Evolutionary conservation across 2,113 vertebrate species (phyloP).

Genomic region (Nothobranchius furzeri): DNA sequence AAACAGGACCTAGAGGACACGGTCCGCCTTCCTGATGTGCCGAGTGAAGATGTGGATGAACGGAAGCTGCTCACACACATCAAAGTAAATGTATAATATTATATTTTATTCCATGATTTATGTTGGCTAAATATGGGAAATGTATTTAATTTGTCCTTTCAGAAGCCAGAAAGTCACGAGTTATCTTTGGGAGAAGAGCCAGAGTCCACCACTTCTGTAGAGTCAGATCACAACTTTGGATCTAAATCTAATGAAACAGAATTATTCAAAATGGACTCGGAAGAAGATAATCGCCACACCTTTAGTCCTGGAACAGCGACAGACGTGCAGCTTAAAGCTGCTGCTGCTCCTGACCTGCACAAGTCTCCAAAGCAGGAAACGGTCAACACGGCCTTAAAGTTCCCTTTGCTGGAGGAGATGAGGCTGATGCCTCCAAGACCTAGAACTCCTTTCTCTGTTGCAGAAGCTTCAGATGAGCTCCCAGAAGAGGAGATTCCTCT

Average conservation of each 20-base stretch:
- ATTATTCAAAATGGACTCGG: constrained; percentile 19
- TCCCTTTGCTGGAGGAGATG: constrained; percentile 24
- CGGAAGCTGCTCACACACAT: background rate
- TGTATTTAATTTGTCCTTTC: constrained; percentile 11
- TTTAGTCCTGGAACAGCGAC: background rate
- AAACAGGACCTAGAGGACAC: constrained; percentile 63
- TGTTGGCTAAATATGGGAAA: background rate
- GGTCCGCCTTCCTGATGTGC: constrained; percentile 12
- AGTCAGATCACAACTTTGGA: background rate
- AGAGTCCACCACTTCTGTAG: background rate
- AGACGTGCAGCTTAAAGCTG: background rate
- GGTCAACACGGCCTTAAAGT: background rate
- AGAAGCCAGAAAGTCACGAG: constrained; percentile 13
- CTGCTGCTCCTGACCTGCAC: background rate
- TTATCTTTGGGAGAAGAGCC: constrained; percentile 16
- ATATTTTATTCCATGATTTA: background rate
- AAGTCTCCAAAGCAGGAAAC: background rate
- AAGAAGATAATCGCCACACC: background rate
- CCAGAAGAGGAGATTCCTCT: constrained; percentile 1
- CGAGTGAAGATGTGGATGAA: constrained; percentile 17
- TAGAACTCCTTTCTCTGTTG: constrained; percentile 20
- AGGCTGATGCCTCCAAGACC: constrained; percentile 46
- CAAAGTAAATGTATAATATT: constrained; percentile 35
- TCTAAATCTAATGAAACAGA: constrained; percentile 2
- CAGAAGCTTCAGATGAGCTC: background rate